These are phyloP conservation scores for Pavo muticus DNA, from an alignment of 2,113 vertebrate genomes.

Conservation along the genomic window DNA sequence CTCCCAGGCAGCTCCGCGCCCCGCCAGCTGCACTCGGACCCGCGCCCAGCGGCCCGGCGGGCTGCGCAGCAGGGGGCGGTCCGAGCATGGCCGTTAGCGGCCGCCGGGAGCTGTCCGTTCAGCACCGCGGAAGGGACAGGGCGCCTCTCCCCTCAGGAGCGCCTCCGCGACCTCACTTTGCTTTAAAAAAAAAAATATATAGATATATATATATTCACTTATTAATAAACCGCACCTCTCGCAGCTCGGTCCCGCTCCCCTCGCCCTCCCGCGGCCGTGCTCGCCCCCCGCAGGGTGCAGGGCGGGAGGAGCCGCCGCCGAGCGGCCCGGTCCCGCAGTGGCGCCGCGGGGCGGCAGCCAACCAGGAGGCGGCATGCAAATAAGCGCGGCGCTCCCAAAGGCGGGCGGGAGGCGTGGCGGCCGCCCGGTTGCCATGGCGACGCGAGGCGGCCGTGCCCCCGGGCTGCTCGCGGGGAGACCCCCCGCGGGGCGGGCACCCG, in stretches of 20 bases:
- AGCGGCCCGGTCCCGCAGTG: conserved; percentile 41
- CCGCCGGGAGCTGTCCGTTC: conserved; percentile 55
- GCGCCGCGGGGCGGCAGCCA: conserved; percentile 83
- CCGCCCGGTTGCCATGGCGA: conserved; percentile 86
- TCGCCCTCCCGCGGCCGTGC: neutral
- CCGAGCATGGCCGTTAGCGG: neutral
- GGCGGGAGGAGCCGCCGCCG: too few species aligned
- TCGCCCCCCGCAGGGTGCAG: neutral
- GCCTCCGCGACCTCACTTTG: neutral
- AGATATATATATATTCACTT: too few species aligned
- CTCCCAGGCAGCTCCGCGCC: neutral
- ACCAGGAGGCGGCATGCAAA: conserved; percentile 81
- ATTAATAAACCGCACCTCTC: neutral
- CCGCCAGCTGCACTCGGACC: too few species aligned
- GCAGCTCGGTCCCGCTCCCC: neutral
- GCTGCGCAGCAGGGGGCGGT: neutral
- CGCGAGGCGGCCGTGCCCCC: conserved; percentile 32
- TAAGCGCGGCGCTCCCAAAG: conserved; percentile 70
- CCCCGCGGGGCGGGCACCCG: conserved; percentile 46
- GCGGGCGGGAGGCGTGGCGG: conserved; percentile 51
- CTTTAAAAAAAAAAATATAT: too few species aligned
- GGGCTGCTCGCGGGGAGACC: conserved; percentile 54
- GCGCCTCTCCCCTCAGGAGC: too few species aligned
- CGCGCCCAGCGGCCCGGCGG: too few species aligned
- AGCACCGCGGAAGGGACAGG: conserved; percentile 4